Evolutionary conservation across 2,797 vertebrate species (phyloP), one percentile per base, ranked within the genome.

Genomic region (Tragopan temminckii): DNA sequence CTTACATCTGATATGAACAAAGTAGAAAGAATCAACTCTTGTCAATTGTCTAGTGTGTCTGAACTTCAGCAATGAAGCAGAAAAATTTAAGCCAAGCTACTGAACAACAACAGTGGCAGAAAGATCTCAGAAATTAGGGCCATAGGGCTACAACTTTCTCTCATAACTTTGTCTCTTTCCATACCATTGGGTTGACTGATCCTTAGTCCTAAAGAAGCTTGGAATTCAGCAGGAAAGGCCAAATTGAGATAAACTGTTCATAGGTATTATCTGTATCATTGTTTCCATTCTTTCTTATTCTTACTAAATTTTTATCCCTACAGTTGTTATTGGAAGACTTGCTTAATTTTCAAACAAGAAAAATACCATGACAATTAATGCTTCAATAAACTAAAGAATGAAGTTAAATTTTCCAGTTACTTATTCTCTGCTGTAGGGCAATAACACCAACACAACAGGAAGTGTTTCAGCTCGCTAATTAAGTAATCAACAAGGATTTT

Each of bases 381-480:
- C 11, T 93, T 95, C 57, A 67, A 46, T 87, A 76, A 82, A 45
- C 7, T 35, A 38, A 27, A 66, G 82, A 75, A 76, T 43, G 5
- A 83, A 75, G 33, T 33, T 17, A 63, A 78, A 83, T 61, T 92
- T 92, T 87, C 36, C 68, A 76, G 23, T 33, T 78, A 67, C 46
- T 31, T 33, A 38, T 80, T 63, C 21, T 88, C 42, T 11, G 11
- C 43, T 88, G 10, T 31, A 43, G 38, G 66, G 58, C 43, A 93
- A 33, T 18, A 89, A 17, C 33, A 77, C 74, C 27, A 89, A 59
- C 16, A 11, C 2, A 78, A 46, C 19, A 62, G 2, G 45, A 92
- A 90, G 33, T 70, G 40, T 74, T 85, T 94, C 89, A 88, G n/a
- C 20, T 89, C 48, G 31, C 17, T 91, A 93, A 95, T 67, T 27